Evolutionary conservation across 2,797 vertebrate species (phyloP).

Genomic region (Falco biarmicus): DNA sequence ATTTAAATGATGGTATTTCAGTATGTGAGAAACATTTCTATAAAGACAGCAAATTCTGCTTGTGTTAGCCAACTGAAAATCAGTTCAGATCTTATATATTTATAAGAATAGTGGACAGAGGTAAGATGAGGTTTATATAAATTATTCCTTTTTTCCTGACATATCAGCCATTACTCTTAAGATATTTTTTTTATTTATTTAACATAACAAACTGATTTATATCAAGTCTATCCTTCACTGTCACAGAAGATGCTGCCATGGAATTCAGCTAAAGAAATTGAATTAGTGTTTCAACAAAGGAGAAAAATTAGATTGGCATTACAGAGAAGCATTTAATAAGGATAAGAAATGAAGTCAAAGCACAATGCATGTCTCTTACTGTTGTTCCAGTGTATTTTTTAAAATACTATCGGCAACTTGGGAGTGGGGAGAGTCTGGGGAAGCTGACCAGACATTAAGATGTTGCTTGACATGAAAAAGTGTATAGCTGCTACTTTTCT

Average conservation of each 20-base stretch:
- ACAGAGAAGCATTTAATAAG: slow-evolving; percentile 22
- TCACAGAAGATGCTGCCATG: not conserved
- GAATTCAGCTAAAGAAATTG: slow-evolving; percentile 22
- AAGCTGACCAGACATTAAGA: not conserved
- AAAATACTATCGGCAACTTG: not conserved
- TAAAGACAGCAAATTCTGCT: not conserved
- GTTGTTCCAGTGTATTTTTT: not conserved
- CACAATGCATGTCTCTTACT: not conserved
- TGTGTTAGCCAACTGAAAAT: not conserved
- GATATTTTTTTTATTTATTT: not conserved
- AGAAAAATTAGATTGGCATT: slow-evolving; percentile 36
- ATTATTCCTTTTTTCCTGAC: not conserved
- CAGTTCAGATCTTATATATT: not conserved
- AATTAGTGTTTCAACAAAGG: slow-evolving; percentile 28
- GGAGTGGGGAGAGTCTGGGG: not conserved
- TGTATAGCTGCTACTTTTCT: not conserved
- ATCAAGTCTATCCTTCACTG: slow-evolving; percentile 7
- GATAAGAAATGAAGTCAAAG: slow-evolving; percentile 19
- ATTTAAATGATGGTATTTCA: not conserved
- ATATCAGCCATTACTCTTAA: not conserved
- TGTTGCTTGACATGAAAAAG: not conserved
- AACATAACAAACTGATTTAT: slow-evolving; percentile 4
- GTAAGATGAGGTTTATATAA: not conserved
- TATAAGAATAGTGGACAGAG: not conserved
- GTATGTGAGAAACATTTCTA: not conserved